phyloP scores from a whole-genome alignment of 2,797 vertebrate genomes.

The Micrastur ruficollis region DNA sequence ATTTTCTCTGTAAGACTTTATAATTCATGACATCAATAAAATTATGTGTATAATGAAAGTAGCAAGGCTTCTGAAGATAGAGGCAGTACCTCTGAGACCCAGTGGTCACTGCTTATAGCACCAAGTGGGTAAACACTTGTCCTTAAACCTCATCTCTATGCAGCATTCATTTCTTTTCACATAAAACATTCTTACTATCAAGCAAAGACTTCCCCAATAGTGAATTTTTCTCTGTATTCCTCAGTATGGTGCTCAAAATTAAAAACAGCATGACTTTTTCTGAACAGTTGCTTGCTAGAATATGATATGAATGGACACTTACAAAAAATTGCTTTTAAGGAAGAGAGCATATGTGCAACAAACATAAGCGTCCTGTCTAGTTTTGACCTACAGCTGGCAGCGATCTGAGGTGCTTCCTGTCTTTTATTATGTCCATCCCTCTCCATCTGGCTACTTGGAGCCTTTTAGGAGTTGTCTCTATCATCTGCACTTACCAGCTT shows the following conservation, averaged over 20 bases:
- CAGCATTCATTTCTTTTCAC: background rate
- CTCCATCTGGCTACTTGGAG: slow-evolving; percentile 26
- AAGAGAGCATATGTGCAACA: background rate
- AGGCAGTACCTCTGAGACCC: background rate
- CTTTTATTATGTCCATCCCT: background rate
- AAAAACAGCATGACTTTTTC: background rate
- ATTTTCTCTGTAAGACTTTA: background rate
- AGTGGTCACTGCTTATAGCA: background rate
- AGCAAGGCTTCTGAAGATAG: background rate
- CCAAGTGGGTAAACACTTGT: background rate
- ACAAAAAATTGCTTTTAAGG: background rate
- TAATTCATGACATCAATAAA: background rate
- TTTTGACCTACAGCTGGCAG: background rate
- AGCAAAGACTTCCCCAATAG: background rate
- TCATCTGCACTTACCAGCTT: background rate
- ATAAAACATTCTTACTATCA: background rate
- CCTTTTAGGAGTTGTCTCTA: background rate
- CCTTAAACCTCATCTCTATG: background rate
- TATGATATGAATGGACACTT: background rate
- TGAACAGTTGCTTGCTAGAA: background rate
- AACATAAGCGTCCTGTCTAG: background rate
- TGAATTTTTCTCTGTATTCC: background rate
- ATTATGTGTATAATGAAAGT: background rate
- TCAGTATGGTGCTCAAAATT: background rate
- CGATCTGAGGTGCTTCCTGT: background rate